Evolutionary conservation across 2,113 vertebrate genomes (phyloP).

Genomic region (Nansenia antarctica): DNA sequence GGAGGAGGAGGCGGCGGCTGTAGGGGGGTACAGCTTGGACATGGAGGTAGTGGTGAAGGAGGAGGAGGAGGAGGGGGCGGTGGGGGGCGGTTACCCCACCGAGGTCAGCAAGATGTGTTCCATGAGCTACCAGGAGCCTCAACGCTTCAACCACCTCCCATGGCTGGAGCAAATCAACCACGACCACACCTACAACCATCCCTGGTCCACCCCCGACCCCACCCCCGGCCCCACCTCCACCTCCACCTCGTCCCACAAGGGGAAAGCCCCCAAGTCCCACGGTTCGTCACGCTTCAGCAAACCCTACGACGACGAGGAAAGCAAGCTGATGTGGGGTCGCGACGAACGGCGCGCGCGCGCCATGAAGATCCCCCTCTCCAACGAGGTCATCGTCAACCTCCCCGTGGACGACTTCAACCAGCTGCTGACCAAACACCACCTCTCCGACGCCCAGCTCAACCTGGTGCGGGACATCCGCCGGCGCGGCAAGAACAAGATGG

Average conservation of each 20-base stretch:
- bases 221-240: too few relatives aligned
- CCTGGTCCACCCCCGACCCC: conserved; percentile 28
- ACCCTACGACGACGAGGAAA: conserved; percentile 17
- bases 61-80: conserved; percentile 87
- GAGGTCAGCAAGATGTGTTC: conserved; percentile 83
- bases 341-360: conserved; percentile 84
- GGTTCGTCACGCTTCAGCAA: conserved; percentile 5
- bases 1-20: too few relatives aligned
- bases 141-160: conserved; percentile 79
- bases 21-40: conserved; percentile 79
- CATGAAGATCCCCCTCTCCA: conserved; percentile 93
- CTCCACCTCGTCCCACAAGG: neutral
- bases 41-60: conserved; percentile 54
- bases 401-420: conserved; percentile 95
- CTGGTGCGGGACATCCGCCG: conserved; percentile 92
- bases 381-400: conserved; percentile 89
- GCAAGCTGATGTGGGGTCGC: conserved; percentile 79
- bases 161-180: conserved; percentile 87
- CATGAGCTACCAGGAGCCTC: conserved; percentile 78
- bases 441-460: conserved; percentile 86
- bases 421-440: conserved; percentile 83
- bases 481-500: conserved; percentile 97
- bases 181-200: conserved; percentile 95
- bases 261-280: conserved; percentile 27
- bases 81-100: conserved; percentile 80